Percentiles rank a stretch among this genome's conserved stretches.
phyloP scores from a whole-genome alignment of 2,888 invertebrate genomes.

The Drosophila cracens region DNA sequence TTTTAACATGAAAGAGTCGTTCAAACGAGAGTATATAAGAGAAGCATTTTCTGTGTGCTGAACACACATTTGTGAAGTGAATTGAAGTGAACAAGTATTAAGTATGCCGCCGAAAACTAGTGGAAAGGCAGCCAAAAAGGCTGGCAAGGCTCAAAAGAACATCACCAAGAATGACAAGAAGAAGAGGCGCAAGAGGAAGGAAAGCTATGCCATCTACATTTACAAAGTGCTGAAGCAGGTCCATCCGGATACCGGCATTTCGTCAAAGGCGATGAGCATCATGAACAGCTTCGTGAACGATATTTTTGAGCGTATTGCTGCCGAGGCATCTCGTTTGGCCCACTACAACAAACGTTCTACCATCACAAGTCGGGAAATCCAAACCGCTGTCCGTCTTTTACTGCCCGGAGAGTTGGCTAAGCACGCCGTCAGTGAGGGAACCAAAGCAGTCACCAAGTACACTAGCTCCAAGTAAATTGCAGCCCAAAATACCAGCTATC shows the following conservation, averaged over 20 bases:
- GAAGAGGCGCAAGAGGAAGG: constrained; percentile 82
- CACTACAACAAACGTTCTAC: constrained; percentile 78
- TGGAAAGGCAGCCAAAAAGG: constrained; percentile 85
- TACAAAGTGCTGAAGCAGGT: constrained; percentile 86
- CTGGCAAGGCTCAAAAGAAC: constrained; percentile 87
- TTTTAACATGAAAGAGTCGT: constrained; percentile 29
- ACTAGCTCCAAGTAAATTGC: constrained; percentile 59
- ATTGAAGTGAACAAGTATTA: constrained; percentile 17
- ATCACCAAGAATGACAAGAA: constrained; percentile 87
- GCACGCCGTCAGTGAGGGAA: constrained; percentile 59
- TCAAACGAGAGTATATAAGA: constrained; percentile 29
- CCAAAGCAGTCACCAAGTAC: constrained; percentile 60
- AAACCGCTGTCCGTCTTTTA: constrained; percentile 52
- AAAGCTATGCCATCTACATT: constrained; percentile 86
- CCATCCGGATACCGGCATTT: constrained; percentile 88
- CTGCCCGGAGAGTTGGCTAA: constrained; percentile 60
- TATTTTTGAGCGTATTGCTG: constrained; percentile 90
- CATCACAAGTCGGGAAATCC: constrained; percentile 37
- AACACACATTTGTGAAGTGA: constrained; percentile 29
- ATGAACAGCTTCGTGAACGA: constrained; percentile 92
- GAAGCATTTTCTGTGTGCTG: not conserved
- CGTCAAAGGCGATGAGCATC: constrained; percentile 89
- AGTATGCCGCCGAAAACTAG: constrained; percentile 83
- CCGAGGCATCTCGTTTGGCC: constrained; percentile 88
- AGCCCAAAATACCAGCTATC: not conserved